Conservation (phyloP, 2,797 vertebrate species). For the Phylloscopus collybita region DNA sequence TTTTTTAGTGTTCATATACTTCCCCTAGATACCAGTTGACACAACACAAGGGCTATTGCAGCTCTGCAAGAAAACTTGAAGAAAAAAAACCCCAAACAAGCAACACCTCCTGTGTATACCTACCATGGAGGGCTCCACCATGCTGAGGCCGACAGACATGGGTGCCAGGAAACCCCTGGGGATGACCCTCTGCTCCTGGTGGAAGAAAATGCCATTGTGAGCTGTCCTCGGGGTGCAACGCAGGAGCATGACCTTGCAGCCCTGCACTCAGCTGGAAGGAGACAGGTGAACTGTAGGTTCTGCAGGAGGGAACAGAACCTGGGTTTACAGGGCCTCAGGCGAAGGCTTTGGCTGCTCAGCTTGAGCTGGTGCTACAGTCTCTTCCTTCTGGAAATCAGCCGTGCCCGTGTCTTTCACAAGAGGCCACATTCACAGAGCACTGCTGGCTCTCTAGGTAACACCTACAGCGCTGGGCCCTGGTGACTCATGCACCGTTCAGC, state of each 20-base stretch:
- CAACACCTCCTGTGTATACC: not conserved
- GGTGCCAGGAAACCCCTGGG: not conserved
- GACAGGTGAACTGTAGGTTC: not conserved
- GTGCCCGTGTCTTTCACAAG: not conserved
- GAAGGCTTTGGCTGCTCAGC: not conserved
- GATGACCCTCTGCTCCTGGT: not conserved
- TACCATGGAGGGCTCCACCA: accelerated
- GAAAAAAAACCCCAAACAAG: not conserved
- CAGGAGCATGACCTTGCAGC: not conserved
- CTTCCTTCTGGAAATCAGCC: not conserved
- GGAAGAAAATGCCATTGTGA: not conserved
- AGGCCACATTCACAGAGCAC: not conserved
- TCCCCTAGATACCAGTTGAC: not conserved
- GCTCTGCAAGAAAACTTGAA: not conserved
- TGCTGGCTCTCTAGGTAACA: not conserved
- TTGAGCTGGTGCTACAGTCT: not conserved
- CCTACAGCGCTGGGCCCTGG: not conserved
- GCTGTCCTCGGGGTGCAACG: accelerated
- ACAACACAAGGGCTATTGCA: not conserved
- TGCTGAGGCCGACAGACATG: accelerated
- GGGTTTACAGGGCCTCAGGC: not conserved
- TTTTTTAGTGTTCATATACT: not conserved
- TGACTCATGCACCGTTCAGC: not conserved
- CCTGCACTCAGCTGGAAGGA: not conserved
- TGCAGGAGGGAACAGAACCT: not conserved